phyloP scores from a whole-genome alignment of 2,888 invertebrate genomes.

The Dryomyza anilis region DNA sequence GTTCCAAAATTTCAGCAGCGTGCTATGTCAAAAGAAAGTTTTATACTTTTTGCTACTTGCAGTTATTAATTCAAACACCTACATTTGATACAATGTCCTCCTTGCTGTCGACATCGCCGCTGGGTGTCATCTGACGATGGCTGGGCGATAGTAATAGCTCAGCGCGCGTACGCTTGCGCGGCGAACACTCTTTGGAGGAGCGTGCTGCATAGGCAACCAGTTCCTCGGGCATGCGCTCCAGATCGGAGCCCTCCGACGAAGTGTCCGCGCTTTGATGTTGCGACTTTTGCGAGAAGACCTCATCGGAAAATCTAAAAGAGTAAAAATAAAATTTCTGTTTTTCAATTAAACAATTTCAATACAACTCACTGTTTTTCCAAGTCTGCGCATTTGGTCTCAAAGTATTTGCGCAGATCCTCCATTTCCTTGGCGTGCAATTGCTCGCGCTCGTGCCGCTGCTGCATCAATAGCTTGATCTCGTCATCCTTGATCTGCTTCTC shows the following conservation, averaged over 20 bases:
- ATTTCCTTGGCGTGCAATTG: constrained; percentile 74
- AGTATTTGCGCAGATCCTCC: constrained; percentile 79
- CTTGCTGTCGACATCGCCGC: constrained; percentile 43
- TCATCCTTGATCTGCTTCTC: constrained; percentile 66
- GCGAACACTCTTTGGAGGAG: constrained; percentile 48
- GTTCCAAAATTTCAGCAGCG: constrained; percentile 49
- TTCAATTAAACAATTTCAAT: background rate
- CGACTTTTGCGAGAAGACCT: constrained; percentile 71
- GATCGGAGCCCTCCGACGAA: constrained; percentile 55
- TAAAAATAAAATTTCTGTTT: constrained; percentile 5
- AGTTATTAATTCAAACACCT: constrained; percentile 1
- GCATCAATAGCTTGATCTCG: constrained; percentile 64
- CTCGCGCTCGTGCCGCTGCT: constrained; percentile 67
- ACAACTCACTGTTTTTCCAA: constrained; percentile 74
- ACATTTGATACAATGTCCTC: constrained; percentile 41
- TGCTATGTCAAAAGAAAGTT: constrained; percentile 37
- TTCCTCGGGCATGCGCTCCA: constrained; percentile 55
- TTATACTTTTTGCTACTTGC: background rate
- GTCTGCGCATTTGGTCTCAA: constrained; percentile 79
- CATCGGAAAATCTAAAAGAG: constrained; percentile 67
- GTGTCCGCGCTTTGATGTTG: constrained; percentile 65
- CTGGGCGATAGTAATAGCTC: constrained; percentile 58
- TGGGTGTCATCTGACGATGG: constrained; percentile 59
- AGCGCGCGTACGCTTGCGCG: constrained; percentile 54
- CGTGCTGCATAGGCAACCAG: constrained; percentile 29